These are phyloP conservation scores for Vesta saturnalis DNA, from an alignment of 2,888 invertebrate species.

Conservation along the genomic window DNA sequence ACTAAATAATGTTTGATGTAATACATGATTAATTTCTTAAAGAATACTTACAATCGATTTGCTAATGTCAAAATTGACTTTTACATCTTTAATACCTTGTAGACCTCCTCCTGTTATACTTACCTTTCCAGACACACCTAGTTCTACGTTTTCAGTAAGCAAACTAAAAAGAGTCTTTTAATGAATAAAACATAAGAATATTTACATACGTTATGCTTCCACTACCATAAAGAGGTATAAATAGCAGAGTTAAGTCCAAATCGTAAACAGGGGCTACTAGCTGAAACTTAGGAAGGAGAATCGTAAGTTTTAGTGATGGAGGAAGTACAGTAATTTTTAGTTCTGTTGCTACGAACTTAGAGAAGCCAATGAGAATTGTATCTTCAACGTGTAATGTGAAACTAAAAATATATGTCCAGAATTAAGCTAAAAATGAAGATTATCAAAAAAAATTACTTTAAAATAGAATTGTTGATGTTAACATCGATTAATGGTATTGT, in stretches of 20 bases:
- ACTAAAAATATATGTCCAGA: too few species aligned
- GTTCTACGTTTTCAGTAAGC: too few species aligned
- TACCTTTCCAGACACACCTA: too few species aligned
- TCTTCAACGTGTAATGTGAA: background rate
- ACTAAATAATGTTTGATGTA: background rate
- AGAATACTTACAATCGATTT: constrained; percentile 4
- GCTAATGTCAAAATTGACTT: constrained; percentile 15
- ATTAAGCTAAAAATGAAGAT: too few species aligned
- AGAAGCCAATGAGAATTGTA: constrained; percentile 24
- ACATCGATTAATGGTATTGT: too few species aligned
- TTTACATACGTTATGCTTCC: constrained; percentile 21
- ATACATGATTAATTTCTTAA: background rate
- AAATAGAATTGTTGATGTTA: too few species aligned
- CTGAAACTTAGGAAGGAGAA: constrained; percentile 12
- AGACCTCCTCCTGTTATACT: too few species aligned
- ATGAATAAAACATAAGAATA: too few species aligned
- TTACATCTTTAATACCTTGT: too few species aligned
- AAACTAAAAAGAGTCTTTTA: too few species aligned
- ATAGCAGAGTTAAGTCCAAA: background rate
- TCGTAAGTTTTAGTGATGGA: background rate
- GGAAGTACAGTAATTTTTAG: constrained; percentile 13
- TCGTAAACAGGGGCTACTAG: constrained; percentile 9
- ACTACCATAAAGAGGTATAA: constrained; percentile 24
- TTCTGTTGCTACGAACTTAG: constrained; percentile 17
- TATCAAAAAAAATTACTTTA: too few species aligned